Conservation (phyloP, 2,113 vertebrate species). For the Malurus alboscapulatus region DNA sequence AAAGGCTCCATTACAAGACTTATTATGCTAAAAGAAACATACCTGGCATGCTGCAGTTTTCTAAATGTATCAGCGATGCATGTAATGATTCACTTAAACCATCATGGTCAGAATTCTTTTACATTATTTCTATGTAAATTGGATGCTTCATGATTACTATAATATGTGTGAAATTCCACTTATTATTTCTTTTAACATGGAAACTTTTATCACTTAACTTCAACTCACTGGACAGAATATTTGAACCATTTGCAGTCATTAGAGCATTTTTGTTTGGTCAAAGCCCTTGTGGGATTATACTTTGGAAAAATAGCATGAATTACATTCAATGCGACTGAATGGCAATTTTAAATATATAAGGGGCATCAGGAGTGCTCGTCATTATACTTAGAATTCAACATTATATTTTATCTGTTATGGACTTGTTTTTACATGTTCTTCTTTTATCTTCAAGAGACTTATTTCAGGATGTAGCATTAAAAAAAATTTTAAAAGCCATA, state of each 20-base stretch:
- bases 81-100: slow-evolving; percentile 88
- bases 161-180: slow-evolving; percentile 86
- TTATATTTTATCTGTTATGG: slow-evolving; percentile 61
- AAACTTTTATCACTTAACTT: slow-evolving; percentile 83
- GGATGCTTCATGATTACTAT: slow-evolving; percentile 87
- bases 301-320: slow-evolving; percentile 73
- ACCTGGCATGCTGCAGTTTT: slow-evolving; percentile 76
- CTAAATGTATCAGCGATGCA: slow-evolving; percentile 82
- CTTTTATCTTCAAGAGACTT: slow-evolving; percentile 61
- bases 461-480: background rate
- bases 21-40: slow-evolving; percentile 84
- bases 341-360: slow-evolving; percentile 79
- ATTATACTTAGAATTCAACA: slow-evolving; percentile 72
- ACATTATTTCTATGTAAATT: slow-evolving; percentile 89
- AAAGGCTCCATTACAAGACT: slow-evolving; percentile 85
- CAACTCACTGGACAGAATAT: slow-evolving; percentile 79
- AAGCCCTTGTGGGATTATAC: slow-evolving; percentile 73
- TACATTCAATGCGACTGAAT: slow-evolving; percentile 75
- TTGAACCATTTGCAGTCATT: slow-evolving; percentile 83
- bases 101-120: slow-evolving; percentile 82
- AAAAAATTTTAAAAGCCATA: background rate
- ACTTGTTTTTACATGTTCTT: slow-evolving; percentile 58
- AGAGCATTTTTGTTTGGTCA: slow-evolving; percentile 81
- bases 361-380: slow-evolving; percentile 70
- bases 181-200: slow-evolving; percentile 85